Percentiles rank a stretch among this genome's conserved stretches.
These are phyloP conservation scores for Vanessa atalanta DNA, from an alignment of 1,140 invertebrate genomes.

Conservation along the genomic window DNA sequence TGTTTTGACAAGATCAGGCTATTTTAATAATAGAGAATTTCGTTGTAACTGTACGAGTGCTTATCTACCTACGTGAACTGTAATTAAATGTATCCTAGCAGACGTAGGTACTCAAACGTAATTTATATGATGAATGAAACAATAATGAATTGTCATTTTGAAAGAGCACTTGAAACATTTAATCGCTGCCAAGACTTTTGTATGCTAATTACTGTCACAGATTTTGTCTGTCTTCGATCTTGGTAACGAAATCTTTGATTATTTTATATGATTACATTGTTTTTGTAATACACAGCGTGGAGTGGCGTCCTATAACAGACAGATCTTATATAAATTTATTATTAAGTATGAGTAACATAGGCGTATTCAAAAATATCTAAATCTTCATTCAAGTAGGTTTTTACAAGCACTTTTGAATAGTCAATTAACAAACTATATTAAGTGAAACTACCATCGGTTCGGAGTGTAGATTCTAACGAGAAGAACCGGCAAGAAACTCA, in stretches of 20 bases:
- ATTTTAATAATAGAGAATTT: too few species aligned
- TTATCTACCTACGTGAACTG: background rate
- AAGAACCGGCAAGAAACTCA: too few species aligned
- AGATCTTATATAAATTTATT: too few species aligned
- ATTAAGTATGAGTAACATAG: too few species aligned
- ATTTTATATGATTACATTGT: background rate
- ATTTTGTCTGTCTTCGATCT: background rate
- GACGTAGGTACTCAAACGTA: background rate
- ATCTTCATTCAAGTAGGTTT: too few species aligned
- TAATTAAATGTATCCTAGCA: background rate
- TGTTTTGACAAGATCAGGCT: background rate
- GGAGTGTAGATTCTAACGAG: too few species aligned
- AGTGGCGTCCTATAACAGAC: too few species aligned
- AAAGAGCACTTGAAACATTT: background rate
- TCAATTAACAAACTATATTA: too few species aligned
- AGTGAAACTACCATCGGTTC: too few species aligned
- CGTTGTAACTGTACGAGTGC: background rate
- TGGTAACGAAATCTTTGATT: background rate
- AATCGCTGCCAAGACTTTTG: slow-evolving; percentile 46
- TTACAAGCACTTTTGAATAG: too few species aligned
- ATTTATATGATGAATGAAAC: slow-evolving; percentile 5
- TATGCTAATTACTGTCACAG: slow-evolving; percentile 53
- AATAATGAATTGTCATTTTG: slow-evolving; percentile 8
- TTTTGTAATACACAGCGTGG: too few species aligned
- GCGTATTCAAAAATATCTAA: too few species aligned